These are phyloP conservation scores for Rhopalosiphum nymphaeae DNA, from an alignment of 2,888 invertebrate species.

Conservation along the genomic window DNA sequence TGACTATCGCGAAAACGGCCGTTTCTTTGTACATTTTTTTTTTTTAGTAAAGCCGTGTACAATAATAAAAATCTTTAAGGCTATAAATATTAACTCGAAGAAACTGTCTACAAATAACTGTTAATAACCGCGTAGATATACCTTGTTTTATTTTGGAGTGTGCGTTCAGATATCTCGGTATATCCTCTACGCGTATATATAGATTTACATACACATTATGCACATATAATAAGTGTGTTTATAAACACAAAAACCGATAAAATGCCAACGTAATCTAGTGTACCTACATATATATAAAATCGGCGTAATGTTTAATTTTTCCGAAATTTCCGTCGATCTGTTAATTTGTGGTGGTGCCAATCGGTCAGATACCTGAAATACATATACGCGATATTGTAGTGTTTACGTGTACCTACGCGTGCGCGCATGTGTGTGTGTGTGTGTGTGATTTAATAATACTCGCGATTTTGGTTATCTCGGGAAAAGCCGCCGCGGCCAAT, in stretches of 20 bases:
- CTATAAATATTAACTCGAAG: not conserved
- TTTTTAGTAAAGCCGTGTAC: not conserved
- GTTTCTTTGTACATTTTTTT: not conserved
- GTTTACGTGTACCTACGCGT: not conserved
- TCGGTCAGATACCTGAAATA: not conserved
- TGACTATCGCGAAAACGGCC: not conserved
- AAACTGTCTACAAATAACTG: not conserved
- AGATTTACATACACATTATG: not conserved
- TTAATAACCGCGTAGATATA: not conserved
- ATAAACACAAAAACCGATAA: not conserved
- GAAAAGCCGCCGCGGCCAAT: slow-evolving; percentile 29
- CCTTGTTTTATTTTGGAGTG: not conserved
- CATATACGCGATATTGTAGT: not conserved
- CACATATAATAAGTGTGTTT: not conserved
- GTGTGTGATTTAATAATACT: not conserved
- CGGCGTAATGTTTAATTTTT: not conserved
- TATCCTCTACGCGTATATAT: not conserved
- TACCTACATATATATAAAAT: not conserved
- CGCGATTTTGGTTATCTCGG: slow-evolving; percentile 48
- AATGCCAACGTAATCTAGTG: not conserved
- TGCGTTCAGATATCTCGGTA: not conserved
- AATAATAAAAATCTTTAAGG: not conserved
- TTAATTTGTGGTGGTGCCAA: not conserved
- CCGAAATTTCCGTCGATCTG: not conserved
- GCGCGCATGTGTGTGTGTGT: not conserved